A percentile compares a stretch with the other conserved stretches of the same genome.
Evolutionary conservation across 2,797 vertebrate species (phyloP).

Genomic region (Cirrhinus molitorella): DNA sequence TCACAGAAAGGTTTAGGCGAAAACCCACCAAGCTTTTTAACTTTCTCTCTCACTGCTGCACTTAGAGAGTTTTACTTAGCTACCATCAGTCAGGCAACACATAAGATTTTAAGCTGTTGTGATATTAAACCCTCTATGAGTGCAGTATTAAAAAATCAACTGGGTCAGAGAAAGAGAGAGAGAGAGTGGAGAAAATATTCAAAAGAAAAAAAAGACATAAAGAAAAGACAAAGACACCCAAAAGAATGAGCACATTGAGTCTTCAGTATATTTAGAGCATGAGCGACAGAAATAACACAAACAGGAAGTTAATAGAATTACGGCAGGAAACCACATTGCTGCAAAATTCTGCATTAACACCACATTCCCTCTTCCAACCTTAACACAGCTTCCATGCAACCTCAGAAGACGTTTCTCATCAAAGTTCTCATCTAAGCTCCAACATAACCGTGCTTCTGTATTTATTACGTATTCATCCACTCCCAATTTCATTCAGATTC

Average conservation of each 20-base stretch:
- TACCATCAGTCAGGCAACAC: neutral
- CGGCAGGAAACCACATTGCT: slow-evolving; percentile 77
- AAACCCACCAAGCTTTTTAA: neutral
- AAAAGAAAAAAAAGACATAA: neutral
- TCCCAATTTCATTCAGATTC: neutral
- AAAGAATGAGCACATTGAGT: slow-evolving; percentile 36
- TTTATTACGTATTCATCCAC: neutral
- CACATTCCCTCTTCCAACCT: slow-evolving; percentile 54
- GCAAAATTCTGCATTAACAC: slow-evolving; percentile 64
- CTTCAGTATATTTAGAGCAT: slow-evolving; percentile 64
- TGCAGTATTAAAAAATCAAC: slow-evolving; percentile 34
- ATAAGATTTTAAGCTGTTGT: slow-evolving; percentile 45
- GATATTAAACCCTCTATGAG: slow-evolving; percentile 37
- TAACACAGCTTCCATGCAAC: slow-evolving; percentile 46
- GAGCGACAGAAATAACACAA: slow-evolving; percentile 71
- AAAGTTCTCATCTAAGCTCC: neutral
- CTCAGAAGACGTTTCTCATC: slow-evolving; percentile 16
- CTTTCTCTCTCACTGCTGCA: neutral
- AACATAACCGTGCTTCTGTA: neutral
- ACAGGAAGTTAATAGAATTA: slow-evolving; percentile 77
- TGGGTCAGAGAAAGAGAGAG: slow-evolving; percentile 21
- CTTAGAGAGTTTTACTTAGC: slow-evolving; percentile 22
- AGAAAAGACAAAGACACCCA: slow-evolving; percentile 10
- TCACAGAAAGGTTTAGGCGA: neutral
- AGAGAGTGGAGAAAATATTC: neutral